Conservation (phyloP, 2,797 vertebrate genomes). For the Poliocrania exsul region DNA sequence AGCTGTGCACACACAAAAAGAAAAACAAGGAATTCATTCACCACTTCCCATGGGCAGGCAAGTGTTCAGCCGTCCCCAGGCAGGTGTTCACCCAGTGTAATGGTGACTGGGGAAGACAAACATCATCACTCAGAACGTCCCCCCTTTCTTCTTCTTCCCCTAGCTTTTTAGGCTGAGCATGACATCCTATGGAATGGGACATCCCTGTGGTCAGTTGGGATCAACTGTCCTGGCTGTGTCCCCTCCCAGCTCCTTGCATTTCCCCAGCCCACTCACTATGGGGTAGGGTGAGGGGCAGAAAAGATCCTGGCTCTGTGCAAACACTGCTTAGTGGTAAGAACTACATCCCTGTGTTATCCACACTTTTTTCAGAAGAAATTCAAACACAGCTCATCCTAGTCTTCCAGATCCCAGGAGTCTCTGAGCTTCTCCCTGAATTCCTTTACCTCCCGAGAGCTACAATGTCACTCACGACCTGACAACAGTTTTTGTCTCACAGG, state of each 20-base stretch:
- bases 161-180: fast-evolving
- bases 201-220: not conserved
- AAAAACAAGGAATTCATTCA: not conserved
- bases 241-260: not conserved
- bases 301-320: not conserved
- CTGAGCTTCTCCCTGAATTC: not conserved
- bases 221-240: fast-evolving
- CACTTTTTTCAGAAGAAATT: not conserved
- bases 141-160: fast-evolving
- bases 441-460: not conserved
- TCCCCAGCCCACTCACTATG: fast-evolving
- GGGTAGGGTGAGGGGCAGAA: not conserved
- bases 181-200: fast-evolving
- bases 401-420: not conserved
- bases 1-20: fast-evolving
- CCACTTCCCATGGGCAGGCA: fast-evolving
- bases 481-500: not conserved
- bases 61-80: not conserved
- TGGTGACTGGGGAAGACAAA: not conserved
- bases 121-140: fast-evolving
- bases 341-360: not conserved
- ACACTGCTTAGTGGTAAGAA: fast-evolving
- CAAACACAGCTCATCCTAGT: not conserved
- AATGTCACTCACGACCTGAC: not conserved
- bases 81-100: too few species aligned